Conservation (phyloP, 2,888 invertebrate species). For the Notocelia uddmanniana region DNA sequence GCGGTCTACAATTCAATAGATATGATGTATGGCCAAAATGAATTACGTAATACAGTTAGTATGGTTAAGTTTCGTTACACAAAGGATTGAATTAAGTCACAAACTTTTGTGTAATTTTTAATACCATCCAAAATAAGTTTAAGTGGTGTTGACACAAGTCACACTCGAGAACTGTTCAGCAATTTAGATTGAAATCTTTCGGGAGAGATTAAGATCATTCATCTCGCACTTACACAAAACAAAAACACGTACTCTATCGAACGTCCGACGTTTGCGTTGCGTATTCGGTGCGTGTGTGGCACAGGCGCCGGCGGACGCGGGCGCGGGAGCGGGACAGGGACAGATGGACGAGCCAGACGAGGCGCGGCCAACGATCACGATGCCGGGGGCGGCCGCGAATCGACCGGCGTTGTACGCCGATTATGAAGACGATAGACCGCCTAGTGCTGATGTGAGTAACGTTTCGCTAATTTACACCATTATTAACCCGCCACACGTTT, state of each 20-base stretch:
- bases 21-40: no score
- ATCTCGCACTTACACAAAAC: constrained; percentile 25
- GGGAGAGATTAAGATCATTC: constrained; percentile 11
- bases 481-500: no score
- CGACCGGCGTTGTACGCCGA: constrained; percentile 52
- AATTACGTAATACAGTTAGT: neutral
- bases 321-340: constrained; percentile 42
- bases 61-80: neutral
- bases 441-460: constrained; percentile 57
- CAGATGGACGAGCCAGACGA: constrained; percentile 49
- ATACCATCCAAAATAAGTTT: neutral
- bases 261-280: constrained; percentile 42
- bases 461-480: no score
- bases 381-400: constrained; percentile 67
- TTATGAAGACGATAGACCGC: constrained; percentile 63
- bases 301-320: constrained; percentile 43
- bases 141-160: neutral
- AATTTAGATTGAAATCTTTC: neutral
- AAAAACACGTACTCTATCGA: constrained; percentile 38
- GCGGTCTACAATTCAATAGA: no score
- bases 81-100: neutral
- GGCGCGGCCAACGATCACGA: constrained; percentile 69
- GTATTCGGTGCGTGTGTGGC: constrained; percentile 42
- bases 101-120: neutral
- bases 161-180: neutral